Base-by-base conservation (phyloP, 2,888 invertebrate species). In the Alloplasta piceator region DNA sequence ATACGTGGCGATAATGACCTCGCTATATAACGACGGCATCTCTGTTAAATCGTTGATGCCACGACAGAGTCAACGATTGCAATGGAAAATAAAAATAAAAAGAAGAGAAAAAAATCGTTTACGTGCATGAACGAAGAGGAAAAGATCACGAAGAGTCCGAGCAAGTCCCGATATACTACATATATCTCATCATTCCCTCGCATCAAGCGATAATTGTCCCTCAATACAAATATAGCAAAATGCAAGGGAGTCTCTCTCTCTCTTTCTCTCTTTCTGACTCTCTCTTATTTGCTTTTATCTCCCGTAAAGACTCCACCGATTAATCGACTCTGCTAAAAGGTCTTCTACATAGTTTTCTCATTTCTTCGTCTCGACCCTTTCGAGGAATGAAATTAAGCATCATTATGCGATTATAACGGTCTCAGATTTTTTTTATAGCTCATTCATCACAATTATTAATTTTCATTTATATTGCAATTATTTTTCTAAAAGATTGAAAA, bases 171-270 rank as follows among this genome's bases (percentile, higher is more conserved):
- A 26, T 26, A 26, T 26, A 26, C 26, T 26, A 26, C 26, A 26
- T 26, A 26, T 26, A 41, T 52, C 60, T 75, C 76, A 63, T 76
- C 56, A 68, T 70, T 76, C 55, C 68, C 63, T 76, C 61, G 61
- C 76, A 68, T 68, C 76, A 61, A n/a, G 43, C 68, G 55, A 70
- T 76, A 76, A 76, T 76, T 76, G 68, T 68, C 61, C 61, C 68
- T 68, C 52, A 16, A 61, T 48, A 43, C 41, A 26, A 26, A 26
- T 26, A 26, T 26, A 26, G 26, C 26, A 26, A 26, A 75, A 75
- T 36, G 50, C 38, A 48, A 48, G 36, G 36, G 12, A 61, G 14
- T 46, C 38, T 9, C 12, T 39, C 36, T 14, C 14, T 14, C 63
- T 56, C 38, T 39, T 61, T 26, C 43, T 38, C 52, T 66, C 36